Conservation (phyloP, 2,888 invertebrate species). For the Himalopsyche kuldschensis region DNA sequence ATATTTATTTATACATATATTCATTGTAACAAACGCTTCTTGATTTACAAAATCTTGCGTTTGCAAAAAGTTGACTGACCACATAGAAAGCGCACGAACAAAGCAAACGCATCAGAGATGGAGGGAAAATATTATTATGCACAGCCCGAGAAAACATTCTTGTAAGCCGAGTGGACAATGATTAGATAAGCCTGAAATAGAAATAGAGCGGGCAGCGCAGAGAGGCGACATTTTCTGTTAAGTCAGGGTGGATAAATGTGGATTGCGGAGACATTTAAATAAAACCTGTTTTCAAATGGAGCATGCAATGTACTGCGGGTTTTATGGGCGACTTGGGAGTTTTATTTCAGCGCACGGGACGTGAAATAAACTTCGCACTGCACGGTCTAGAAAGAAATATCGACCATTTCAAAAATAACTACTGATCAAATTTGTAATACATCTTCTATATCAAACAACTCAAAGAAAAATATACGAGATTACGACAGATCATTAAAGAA, state of each 20-base stretch:
- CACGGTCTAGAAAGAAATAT: too few species aligned
- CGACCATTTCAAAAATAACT: too few species aligned
- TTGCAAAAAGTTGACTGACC: neutral
- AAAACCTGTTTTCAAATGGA: neutral
- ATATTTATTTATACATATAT: too few species aligned
- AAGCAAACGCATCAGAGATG: neutral
- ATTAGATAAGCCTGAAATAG: neutral
- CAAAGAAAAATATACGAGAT: too few species aligned
- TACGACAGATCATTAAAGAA: too few species aligned
- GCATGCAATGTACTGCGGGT: neutral
- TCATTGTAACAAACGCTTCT: neutral
- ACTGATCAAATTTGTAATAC: too few species aligned
- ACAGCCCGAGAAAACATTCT: neutral
- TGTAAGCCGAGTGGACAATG: neutral
- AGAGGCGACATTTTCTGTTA: neutral
- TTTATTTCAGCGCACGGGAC: neutral
- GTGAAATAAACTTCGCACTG: neutral
- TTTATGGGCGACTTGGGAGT: neutral
- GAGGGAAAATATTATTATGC: neutral
- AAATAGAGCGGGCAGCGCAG: neutral
- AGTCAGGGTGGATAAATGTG: neutral
- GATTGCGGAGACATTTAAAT: neutral
- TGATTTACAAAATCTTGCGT: neutral
- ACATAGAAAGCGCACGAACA: neutral
- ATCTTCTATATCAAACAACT: too few species aligned